Evolutionary conservation across 2,113 vertebrate genomes (phyloP), one percentile per base, ranked within the genome.

Genomic region (Bettongia penicillata): DNA sequence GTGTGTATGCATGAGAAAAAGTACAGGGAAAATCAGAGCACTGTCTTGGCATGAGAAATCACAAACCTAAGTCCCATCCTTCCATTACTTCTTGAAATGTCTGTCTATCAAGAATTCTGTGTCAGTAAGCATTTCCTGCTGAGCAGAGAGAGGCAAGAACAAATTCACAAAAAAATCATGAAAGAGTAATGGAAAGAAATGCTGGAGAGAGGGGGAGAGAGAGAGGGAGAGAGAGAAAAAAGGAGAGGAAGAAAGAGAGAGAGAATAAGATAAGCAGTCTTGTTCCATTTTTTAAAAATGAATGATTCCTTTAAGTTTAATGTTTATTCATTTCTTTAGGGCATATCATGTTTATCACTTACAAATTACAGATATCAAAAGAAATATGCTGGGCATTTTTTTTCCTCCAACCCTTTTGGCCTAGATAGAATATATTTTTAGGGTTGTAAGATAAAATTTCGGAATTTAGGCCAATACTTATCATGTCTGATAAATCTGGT

Each of bases 51-150:
- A 61, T 37, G 28, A 61, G 57, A 61, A 61, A 37, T 0, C 10
- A 61, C 61, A n/a, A 77, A n/a, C 11, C 31, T 43, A 96, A 97
- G 91, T 96, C 96, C 93, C 96, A 97, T 97, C 93, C 94, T 95
- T 93, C 23, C 95, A 55, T 97, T 94, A 95, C 52, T 97, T 93
- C 77, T 95, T 52, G 94, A 91, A 52, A 11, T 91, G 91, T 95
- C 93, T 97, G 95, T 55, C n/a, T 84, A 84, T 84, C 68, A 43
- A 84, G 68, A 23, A 84, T 84, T 84, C 68, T 84, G n/a, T 84
- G n/a, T 84, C 68, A 43, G 68, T 84, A 84, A 77, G 68, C n/a
- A 84, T 84, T 84, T 84, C 68, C 68, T 84, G 68, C n/a, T 84
- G 68, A 84, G 68, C 68, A 43, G 68, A 84, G 37, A 77, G 68